Percentiles rank a stretch among this genome's conserved stretches.
Conservation (phyloP, 2,797 vertebrate species). For the Gymnothorax reevesii region DNA sequence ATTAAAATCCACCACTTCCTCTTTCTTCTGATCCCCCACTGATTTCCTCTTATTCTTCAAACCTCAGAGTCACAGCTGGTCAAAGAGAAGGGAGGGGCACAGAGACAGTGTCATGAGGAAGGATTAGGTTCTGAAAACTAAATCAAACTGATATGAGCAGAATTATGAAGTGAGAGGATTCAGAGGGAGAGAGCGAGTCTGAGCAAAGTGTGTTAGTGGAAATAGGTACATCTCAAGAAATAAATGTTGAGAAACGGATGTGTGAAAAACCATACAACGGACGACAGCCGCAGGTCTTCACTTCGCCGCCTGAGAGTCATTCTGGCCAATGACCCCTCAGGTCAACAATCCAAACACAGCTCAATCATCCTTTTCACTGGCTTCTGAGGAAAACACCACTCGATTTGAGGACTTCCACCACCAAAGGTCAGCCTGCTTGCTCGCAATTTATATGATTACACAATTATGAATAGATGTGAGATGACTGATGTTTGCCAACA, state of each 20-base stretch:
- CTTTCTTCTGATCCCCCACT: neutral
- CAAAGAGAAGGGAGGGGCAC: too few relatives aligned
- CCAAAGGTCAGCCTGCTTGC: conserved; percentile 2
- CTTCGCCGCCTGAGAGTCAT: neutral
- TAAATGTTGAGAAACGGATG: neutral
- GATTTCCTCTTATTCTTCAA: conserved; percentile 21
- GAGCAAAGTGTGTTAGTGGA: neutral
- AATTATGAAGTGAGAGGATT: neutral
- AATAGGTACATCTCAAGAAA: neutral
- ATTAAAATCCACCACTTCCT: neutral
- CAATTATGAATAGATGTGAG: neutral
- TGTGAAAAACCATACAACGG: neutral
- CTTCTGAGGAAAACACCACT: neutral
- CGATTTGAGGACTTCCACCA: neutral
- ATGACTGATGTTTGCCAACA: neutral
- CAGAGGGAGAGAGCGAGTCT: neutral
- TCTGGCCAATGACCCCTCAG: neutral
- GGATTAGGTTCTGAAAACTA: neutral
- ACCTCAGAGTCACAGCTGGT: conserved; percentile 15
- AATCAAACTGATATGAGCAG: neutral
- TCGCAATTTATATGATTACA: neutral
- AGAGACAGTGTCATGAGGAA: neutral
- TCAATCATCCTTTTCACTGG: neutral
- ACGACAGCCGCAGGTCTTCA: neutral
- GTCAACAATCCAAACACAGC: neutral